A percentile compares a stretch with the other conserved stretches of the same genome.
Conservation (phyloP, 2,797 vertebrate species). For the Coluber constrictor region DNA sequence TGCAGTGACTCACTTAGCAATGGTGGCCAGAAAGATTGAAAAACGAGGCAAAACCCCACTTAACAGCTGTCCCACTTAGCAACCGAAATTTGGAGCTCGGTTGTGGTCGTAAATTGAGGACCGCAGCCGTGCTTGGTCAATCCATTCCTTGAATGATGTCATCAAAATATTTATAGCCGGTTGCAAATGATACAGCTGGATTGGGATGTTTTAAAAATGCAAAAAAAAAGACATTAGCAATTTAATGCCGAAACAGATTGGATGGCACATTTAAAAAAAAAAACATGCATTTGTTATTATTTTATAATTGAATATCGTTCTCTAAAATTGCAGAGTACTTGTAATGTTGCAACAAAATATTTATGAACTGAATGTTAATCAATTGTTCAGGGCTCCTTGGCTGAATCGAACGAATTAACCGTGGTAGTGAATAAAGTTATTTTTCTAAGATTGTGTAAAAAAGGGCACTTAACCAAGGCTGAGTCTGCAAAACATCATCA, state of each 20-base stretch:
- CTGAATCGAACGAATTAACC: not conserved
- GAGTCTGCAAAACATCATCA: not conserved
- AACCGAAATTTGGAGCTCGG: too few relatives aligned
- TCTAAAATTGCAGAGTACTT: not conserved
- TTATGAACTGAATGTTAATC: not conserved
- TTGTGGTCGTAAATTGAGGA: too few relatives aligned
- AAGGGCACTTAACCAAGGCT: not conserved
- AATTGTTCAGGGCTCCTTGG: not conserved
- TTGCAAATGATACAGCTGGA: not conserved
- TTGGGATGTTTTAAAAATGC: not conserved
- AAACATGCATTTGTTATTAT: not conserved
- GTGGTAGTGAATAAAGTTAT: not conserved
- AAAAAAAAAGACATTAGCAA: not conserved
- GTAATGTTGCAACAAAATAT: not conserved
- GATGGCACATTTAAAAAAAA: not conserved
- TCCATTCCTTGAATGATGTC: not conserved
- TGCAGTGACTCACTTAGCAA: too few relatives aligned
- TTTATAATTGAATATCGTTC: not conserved
- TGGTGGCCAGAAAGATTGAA: too few relatives aligned
- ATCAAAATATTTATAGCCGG: not conserved
- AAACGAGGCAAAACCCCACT: too few relatives aligned
- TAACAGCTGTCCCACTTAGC: too few relatives aligned
- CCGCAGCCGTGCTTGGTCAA: not conserved
- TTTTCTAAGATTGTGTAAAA: not conserved
- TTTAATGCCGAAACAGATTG: not conserved